Conservation (phyloP, 2,113 vertebrate species). For the Thamnaconus septentrionalis region DNA sequence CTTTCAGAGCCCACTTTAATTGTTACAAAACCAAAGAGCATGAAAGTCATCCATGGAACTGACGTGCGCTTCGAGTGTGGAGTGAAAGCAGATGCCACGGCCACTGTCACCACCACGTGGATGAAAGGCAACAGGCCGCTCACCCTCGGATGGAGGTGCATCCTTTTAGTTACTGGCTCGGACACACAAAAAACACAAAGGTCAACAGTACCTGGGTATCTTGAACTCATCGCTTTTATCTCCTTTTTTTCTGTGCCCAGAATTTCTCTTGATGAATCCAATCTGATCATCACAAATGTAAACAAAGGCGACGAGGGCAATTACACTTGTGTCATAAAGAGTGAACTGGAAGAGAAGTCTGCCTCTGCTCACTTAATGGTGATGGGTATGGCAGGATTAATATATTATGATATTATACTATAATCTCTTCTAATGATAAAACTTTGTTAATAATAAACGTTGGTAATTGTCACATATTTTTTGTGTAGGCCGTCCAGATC, state of each 20-base stretch:
- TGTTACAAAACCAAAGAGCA: slow-evolving; percentile 83
- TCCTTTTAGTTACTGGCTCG: background rate
- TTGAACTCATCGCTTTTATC: background rate
- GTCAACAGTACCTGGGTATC: background rate
- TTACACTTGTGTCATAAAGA: slow-evolving; percentile 90
- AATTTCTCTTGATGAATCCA: slow-evolving; percentile 89
- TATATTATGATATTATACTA: no score
- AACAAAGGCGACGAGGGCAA: slow-evolving; percentile 87
- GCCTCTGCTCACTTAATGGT: slow-evolving; percentile 90
- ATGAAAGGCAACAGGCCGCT: slow-evolving; percentile 83
- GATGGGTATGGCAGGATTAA: slow-evolving; percentile 78
- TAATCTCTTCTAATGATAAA: no score
- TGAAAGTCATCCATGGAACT: slow-evolving; percentile 81
- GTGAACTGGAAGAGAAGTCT: slow-evolving; percentile 87
- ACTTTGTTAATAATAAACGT: background rate
- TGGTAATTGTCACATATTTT: background rate
- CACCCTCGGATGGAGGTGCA: slow-evolving; percentile 62
- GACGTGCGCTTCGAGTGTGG: slow-evolving; percentile 86
- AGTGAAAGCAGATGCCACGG: slow-evolving; percentile 80
- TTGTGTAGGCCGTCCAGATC: slow-evolving; percentile 84
- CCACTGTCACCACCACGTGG: slow-evolving; percentile 85
- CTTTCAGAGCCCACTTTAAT: slow-evolving; percentile 89
- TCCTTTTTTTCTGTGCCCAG: slow-evolving; percentile 61
- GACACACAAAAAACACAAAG: background rate
- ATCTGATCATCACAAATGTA: slow-evolving; percentile 86